These are phyloP conservation scores for Gymnosoma rotundatum DNA, from an alignment of 2,888 invertebrate genomes.

Conservation along the genomic window DNA sequence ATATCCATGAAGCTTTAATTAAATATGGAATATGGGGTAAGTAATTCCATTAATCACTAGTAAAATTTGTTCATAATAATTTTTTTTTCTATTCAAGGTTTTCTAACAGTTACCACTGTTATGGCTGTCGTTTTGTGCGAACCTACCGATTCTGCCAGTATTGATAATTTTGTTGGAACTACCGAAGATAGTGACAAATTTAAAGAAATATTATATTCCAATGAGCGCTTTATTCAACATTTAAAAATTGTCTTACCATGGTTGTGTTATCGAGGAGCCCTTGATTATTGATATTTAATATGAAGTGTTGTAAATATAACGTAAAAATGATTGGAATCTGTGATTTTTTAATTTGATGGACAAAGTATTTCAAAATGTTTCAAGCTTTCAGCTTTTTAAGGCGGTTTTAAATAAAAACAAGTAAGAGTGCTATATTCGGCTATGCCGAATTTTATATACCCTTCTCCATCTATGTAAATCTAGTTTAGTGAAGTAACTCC, in stretches of 20 bases:
- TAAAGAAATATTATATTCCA: conserved; percentile 67
- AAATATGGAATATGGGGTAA: conserved; percentile 75
- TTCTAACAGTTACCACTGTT: conserved; percentile 57
- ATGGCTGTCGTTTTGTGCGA: conserved; percentile 74
- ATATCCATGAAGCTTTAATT: conserved; percentile 74
- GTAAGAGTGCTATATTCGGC: too few relatives aligned
- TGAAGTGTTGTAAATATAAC: too few relatives aligned
- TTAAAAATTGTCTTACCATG: conserved; percentile 74
- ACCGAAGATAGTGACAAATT: conserved; percentile 64
- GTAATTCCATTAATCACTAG: background rate
- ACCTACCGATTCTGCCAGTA: conserved; percentile 72
- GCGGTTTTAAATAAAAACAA: too few relatives aligned
- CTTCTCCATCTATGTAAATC: too few relatives aligned
- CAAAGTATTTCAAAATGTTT: too few relatives aligned
- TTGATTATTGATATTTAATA: conserved; percentile 53
- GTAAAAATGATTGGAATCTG: too few relatives aligned
- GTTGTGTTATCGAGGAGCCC: conserved; percentile 74
- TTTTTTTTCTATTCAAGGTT: conserved; percentile 54
- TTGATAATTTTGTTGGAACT: conserved; percentile 69
- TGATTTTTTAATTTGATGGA: too few relatives aligned
- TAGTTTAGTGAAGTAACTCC: too few relatives aligned
- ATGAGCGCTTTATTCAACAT: conserved; percentile 73
- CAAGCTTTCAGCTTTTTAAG: too few relatives aligned
- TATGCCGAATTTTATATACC: too few relatives aligned
- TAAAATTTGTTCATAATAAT: background rate